Evolutionary conservation across 2,797 vertebrate species (phyloP).

Genomic region (Decapterus maruadsi): DNA sequence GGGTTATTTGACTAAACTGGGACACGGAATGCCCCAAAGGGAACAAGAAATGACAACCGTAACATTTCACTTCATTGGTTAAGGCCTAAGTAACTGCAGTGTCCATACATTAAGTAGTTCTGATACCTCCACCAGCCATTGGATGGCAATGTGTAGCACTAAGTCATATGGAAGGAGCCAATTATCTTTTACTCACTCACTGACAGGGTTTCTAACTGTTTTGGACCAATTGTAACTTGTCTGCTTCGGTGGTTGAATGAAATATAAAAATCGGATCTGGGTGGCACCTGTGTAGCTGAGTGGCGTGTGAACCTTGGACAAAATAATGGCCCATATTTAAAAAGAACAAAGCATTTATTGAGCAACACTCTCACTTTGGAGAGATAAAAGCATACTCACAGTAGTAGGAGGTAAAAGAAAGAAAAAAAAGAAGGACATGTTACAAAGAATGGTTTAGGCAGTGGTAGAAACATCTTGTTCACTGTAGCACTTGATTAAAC

Average conservation of each 20-base stretch:
- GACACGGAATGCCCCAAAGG: slow-evolving; percentile 36
- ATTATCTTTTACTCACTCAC: not conserved
- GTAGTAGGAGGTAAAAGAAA: slow-evolving; percentile 52
- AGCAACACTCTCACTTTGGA: slow-evolving; percentile 59
- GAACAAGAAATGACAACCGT: slow-evolving; percentile 41
- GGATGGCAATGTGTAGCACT: slow-evolving; percentile 25
- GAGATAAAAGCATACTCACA: slow-evolving; percentile 66
- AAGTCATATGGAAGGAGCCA: not conserved
- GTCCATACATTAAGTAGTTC: not conserved
- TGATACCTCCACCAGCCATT: slow-evolving; percentile 28
- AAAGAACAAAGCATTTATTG: slow-evolving; percentile 85
- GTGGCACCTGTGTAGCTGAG: too few relatives aligned
- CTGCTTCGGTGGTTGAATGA: not conserved
- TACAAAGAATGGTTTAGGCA: slow-evolving; percentile 70
- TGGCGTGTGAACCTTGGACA: not conserved
- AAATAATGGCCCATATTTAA: slow-evolving; percentile 48
- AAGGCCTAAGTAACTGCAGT: slow-evolving; percentile 20
- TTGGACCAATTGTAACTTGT: not conserved
- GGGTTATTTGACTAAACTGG: slow-evolving; percentile 52
- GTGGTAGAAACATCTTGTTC: slow-evolving; percentile 63
- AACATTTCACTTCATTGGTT: slow-evolving; percentile 28
- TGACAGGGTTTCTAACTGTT: too few relatives aligned
- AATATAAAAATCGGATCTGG: not conserved
- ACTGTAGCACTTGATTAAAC: slow-evolving; percentile 64
- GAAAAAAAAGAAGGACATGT: slow-evolving; percentile 52